Percentiles rank a stretch among this genome's conserved stretches.
phyloP scores from a whole-genome alignment of 2,888 invertebrate species.

The Hymenopus coronatus region DNA sequence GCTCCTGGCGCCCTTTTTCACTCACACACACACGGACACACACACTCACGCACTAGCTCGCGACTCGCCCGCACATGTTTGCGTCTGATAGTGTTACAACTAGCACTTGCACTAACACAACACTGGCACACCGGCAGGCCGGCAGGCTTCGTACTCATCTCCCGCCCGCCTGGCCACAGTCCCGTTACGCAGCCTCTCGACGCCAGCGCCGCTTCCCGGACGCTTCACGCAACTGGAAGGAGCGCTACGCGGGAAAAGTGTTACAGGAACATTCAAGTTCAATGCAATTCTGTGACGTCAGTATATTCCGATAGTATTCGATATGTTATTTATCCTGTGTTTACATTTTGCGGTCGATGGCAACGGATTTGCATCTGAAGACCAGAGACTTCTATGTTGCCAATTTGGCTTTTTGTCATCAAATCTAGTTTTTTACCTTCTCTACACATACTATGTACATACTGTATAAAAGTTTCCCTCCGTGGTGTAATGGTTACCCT shows the following conservation, averaged over 20 bases:
- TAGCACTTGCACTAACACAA: background rate
- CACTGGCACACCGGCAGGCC: background rate
- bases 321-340: background rate
- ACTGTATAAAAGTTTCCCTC: too few relatives aligned
- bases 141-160: background rate
- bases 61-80: background rate
- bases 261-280: background rate
- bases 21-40: background rate
- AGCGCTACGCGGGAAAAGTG: background rate
- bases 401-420: too few relatives aligned
- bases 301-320: background rate
- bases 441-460: too few relatives aligned
- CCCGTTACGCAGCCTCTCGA: background rate
- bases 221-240: background rate
- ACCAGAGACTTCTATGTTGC: too few relatives aligned
- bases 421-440: too few relatives aligned
- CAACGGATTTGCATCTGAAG: background rate
- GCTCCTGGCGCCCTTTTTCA: background rate
- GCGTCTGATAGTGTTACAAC: background rate
- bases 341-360: background rate
- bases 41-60: background rate
- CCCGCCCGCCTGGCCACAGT: background rate
- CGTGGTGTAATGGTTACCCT: too few relatives aligned
- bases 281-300: background rate
- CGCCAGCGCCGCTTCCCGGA: background rate